Conservation (phyloP, 2,888 invertebrate species). For the Limnephilus marmoratus region DNA sequence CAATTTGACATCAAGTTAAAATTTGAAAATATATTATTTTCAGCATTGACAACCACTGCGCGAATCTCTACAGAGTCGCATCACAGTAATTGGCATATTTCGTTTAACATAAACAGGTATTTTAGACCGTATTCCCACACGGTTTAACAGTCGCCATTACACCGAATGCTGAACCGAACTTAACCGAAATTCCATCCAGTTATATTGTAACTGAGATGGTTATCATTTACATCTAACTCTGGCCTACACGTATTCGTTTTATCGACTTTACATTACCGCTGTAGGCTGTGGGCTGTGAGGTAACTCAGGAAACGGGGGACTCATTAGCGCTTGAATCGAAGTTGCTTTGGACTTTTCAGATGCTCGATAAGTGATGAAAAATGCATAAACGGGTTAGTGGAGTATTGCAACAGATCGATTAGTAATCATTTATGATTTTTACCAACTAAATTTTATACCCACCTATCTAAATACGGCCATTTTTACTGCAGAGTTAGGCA, state of each 20-base stretch:
- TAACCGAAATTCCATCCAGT: not conserved
- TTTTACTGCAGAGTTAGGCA: too few relatives aligned
- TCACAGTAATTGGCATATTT: constrained; percentile 46
- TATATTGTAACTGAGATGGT: not conserved
- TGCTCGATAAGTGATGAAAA: not conserved
- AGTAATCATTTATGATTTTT: not conserved
- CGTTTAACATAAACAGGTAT: constrained; percentile 50
- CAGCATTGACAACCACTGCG: not conserved
- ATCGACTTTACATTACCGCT: not conserved
- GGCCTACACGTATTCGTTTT: not conserved
- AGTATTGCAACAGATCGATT: not conserved
- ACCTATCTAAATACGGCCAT: too few relatives aligned
- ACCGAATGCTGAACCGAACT: not conserved
- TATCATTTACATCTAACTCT: not conserved
- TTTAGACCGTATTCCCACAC: constrained; percentile 33
- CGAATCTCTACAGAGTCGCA: constrained; percentile 33
- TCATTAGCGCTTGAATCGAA: not conserved
- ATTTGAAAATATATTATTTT: too few relatives aligned
- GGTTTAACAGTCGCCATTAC: not conserved
- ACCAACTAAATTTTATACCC: not conserved
- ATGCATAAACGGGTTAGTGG: not conserved
- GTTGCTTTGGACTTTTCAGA: not conserved
- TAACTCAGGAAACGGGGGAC: not conserved
- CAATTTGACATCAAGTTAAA: too few relatives aligned
- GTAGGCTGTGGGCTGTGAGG: not conserved